Conservation (phyloP, 2,797 vertebrate species). For the Ambastaia sidthimunki region DNA sequence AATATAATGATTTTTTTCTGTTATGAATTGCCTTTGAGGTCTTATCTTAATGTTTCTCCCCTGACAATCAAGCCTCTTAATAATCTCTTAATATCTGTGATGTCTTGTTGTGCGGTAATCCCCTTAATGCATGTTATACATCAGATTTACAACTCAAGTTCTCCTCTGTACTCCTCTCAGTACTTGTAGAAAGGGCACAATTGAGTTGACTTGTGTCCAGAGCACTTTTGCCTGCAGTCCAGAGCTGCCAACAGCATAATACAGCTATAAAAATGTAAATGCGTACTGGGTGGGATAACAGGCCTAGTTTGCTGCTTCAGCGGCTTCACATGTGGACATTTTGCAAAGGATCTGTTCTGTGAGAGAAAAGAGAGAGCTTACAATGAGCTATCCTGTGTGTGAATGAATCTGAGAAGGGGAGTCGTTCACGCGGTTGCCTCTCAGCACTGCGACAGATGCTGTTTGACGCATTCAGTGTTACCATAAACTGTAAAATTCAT, state of each 20-base stretch:
- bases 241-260: constrained; percentile 11
- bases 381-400: background rate
- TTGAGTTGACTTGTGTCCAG: constrained; percentile 13
- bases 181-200: background rate
- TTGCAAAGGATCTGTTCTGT: constrained; percentile 24
- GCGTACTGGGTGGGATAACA: constrained; percentile 1
- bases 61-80: constrained; percentile 27
- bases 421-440: background rate
- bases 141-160: constrained; percentile 27
- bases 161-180: constrained; percentile 21
- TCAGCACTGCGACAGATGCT: constrained; percentile 7
- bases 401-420: constrained; percentile 11
- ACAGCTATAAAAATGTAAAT: constrained; percentile 38
- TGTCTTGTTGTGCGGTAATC: constrained; percentile 25
- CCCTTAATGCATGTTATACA: constrained; percentile 44
- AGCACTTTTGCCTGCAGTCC: background rate
- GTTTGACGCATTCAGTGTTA: background rate
- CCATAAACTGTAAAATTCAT: background rate
- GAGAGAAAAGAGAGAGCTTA: background rate
- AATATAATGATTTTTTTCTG: too few species aligned
- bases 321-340: constrained; percentile 31
- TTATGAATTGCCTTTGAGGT: too few species aligned
- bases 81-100: constrained; percentile 4
- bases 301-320: constrained; percentile 40
- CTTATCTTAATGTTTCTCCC: background rate